phyloP scores from a whole-genome alignment of 2,888 invertebrate genomes.

The Epirrhoe alternata region DNA sequence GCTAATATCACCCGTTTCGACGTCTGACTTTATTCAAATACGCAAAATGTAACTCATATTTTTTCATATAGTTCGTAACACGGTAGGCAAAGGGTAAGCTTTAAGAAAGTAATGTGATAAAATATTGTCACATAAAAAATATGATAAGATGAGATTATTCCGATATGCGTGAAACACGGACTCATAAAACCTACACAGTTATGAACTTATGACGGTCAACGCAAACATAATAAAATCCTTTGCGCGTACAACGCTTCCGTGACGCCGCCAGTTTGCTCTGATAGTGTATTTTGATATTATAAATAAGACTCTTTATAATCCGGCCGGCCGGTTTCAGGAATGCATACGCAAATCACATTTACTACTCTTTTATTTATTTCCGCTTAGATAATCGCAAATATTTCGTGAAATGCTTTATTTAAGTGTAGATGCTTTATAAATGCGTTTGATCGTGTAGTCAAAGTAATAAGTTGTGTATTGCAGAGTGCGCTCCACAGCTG shows the following conservation, averaged over 20 bases:
- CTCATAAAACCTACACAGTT: slow-evolving; percentile 46
- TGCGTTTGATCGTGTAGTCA: slow-evolving; percentile 71
- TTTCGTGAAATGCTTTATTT: slow-evolving; percentile 57
- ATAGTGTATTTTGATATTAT: slow-evolving; percentile 49
- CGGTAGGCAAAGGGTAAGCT: slow-evolving; percentile 6
- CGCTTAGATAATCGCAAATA: slow-evolving; percentile 44
- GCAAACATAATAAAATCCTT: slow-evolving; percentile 45
- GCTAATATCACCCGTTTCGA: slow-evolving; percentile 37
- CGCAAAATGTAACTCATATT: background rate
- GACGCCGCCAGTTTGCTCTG: slow-evolving; percentile 43
- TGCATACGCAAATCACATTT: slow-evolving; percentile 39
- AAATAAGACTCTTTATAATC: slow-evolving; percentile 54
- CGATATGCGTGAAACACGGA: slow-evolving; percentile 46
- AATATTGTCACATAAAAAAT: slow-evolving; percentile 32
- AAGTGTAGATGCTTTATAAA: slow-evolving; percentile 58
- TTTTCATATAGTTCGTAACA: background rate
- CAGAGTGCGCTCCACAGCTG: slow-evolving; percentile 67
- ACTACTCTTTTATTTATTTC: slow-evolving; percentile 43
- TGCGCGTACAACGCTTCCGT: slow-evolving; percentile 44
- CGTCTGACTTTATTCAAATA: slow-evolving; percentile 28
- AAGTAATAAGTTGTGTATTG: slow-evolving; percentile 82
- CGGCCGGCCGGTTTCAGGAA: slow-evolving; percentile 39
- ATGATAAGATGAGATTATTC: slow-evolving; percentile 48
- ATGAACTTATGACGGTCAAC: slow-evolving; percentile 45
- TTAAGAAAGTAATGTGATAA: slow-evolving; percentile 31